phyloP scores from a whole-genome alignment of 1,140 invertebrate genomes.

The Augochlora pura region DNA sequence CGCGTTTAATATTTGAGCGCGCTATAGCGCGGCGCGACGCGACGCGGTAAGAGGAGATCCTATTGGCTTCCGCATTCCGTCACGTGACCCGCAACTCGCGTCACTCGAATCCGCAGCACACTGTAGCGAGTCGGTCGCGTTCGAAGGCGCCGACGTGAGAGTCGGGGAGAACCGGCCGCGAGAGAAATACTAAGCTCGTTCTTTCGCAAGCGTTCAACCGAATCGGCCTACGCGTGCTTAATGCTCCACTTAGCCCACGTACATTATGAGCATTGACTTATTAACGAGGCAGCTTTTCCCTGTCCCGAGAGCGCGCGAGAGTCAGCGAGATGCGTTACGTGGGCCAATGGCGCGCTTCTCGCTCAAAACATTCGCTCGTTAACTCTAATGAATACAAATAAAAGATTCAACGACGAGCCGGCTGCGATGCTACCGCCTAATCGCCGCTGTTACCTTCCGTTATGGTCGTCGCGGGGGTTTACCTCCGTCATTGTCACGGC shows the following conservation, averaged over 20 bases:
- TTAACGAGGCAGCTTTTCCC: slow-evolving; percentile 48
- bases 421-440: slow-evolving; percentile 35
- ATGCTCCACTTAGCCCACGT: slow-evolving; percentile 51
- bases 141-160: no score
- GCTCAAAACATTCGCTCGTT: not conserved
- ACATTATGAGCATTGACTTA: slow-evolving; percentile 54
- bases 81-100: no score
- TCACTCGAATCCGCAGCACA: no score
- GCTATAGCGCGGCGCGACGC: no score
- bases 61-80: no score
- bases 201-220: slow-evolving; percentile 36
- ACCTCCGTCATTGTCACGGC: not conserved
- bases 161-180: not conserved
- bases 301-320: not conserved
- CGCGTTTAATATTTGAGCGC: no score
- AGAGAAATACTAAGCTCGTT: slow-evolving; percentile 41
- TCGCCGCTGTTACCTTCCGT: slow-evolving; percentile 38
- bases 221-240: slow-evolving; percentile 39
- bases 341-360: not conserved
- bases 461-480: not conserved
- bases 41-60: no score
- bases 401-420: slow-evolving; percentile 21
- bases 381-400: slow-evolving; percentile 42
- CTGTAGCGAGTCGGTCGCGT: no score
- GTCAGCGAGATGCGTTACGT: slow-evolving; percentile 10